A percentile compares a stretch with the other conserved stretches of the same genome.
These are phyloP conservation scores for Drosophila dives DNA, from an alignment of 2,888 invertebrate genomes.

Conservation along the genomic window DNA sequence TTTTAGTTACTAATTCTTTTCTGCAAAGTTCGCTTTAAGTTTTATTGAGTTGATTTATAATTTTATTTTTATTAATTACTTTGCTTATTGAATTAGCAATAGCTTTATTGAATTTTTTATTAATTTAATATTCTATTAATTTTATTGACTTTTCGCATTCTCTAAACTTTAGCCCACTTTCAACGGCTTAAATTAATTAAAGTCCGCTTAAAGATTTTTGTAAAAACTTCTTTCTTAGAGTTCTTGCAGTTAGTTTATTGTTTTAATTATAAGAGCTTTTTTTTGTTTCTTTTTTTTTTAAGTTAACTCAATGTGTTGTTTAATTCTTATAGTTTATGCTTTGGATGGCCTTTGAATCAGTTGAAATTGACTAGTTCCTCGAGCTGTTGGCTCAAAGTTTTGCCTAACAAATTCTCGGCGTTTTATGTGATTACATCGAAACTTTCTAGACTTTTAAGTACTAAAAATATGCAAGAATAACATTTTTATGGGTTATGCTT, in stretches of 20 bases:
- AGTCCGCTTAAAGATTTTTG: neutral
- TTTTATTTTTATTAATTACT: neutral
- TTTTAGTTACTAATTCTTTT: neutral
- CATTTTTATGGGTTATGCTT: constrained; percentile 20
- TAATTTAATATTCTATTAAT: neutral
- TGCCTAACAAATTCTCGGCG: constrained; percentile 17
- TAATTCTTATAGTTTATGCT: neutral
- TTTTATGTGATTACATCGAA: constrained; percentile 18
- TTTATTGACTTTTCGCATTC: neutral
- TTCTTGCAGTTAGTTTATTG: neutral
- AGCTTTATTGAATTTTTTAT: too few relatives aligned
- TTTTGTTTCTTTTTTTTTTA: neutral
- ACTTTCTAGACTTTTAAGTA: constrained; percentile 28
- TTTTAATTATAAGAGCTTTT: constrained; percentile 2
- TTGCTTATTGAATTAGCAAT: too few relatives aligned
- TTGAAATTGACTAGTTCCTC: constrained; percentile 18
- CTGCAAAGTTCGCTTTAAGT: neutral
- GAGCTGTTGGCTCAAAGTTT: constrained; percentile 17
- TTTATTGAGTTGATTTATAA: neutral
- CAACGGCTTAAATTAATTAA: neutral
- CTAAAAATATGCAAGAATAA: constrained; percentile 7
- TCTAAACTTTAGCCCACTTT: neutral
- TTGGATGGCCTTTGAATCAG: neutral
- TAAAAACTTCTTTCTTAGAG: too few relatives aligned
- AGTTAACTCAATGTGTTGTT: constrained; percentile 5